A percentile compares a stretch with the other conserved stretches of the same genome.
Evolutionary conservation across 2,888 invertebrate species (phyloP).

Genomic region (Carpatolechia fugitivella): DNA sequence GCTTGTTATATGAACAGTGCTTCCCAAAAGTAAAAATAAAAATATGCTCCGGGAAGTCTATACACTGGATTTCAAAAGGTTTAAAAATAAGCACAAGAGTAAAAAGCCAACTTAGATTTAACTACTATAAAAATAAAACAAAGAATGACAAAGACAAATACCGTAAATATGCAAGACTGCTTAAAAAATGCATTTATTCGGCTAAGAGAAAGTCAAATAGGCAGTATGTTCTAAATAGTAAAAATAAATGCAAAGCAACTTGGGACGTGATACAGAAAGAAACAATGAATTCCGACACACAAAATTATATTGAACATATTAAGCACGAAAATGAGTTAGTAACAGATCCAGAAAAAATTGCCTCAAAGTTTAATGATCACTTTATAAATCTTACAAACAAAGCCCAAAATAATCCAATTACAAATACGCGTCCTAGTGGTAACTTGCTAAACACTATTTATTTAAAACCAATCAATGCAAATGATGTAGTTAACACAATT

Average conservation of each 20-base stretch:
- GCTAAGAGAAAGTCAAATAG: not conserved
- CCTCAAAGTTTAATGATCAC: slow-evolving; percentile 12
- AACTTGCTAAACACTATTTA: no score
- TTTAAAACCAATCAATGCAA: no score
- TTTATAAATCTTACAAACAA: slow-evolving; percentile 9
- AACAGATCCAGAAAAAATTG: slow-evolving; percentile 9
- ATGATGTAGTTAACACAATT: no score
- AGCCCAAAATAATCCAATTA: slow-evolving; percentile 4
- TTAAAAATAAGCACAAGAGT: slow-evolving; percentile 2
- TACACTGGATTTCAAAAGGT: slow-evolving; percentile 4
- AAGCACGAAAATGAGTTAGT: no score
- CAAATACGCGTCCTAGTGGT: no score
- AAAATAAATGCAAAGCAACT: not conserved
- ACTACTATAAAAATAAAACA: slow-evolving; percentile 1
- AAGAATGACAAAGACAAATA: not conserved
- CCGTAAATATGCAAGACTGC: not conserved
- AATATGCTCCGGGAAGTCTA: not conserved
- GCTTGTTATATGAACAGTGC: no score
- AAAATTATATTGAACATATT: not conserved
- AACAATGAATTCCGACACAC: not conserved
- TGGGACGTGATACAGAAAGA: slow-evolving; percentile 11
- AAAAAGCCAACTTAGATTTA: slow-evolving; percentile 1
- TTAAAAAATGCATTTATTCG: slow-evolving; percentile 3
- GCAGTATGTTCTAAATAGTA: not conserved
- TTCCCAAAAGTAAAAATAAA: slow-evolving; percentile 11